Evolutionary conservation across 2,113 vertebrate species (phyloP), one percentile per base, ranked within the genome.

Genomic region (Odontophorus gujanensis): DNA sequence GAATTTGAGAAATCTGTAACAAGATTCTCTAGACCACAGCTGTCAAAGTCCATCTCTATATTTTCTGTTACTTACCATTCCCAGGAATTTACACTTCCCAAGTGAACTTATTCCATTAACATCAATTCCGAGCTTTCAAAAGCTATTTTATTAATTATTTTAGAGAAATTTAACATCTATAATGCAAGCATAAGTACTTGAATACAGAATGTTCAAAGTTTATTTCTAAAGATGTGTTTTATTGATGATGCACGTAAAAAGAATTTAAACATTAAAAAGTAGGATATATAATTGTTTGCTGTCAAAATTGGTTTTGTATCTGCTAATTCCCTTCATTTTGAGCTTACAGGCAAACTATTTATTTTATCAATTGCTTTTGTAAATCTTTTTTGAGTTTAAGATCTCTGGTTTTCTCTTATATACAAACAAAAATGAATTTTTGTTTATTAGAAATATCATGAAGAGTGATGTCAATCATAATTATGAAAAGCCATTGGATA

Each of bases 391-490:
- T 51, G 42, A 65, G 5, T 6, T 81, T 42, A 66, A 83, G 7
- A 55, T 20, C 21, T 62, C n/a, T 2, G n/a, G 0, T 2, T 4
- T 59, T 81, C 69, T 16, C 4, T 30, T 36, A 30, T 4, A 11
- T 7, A 16, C 2, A 55, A 20, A 53, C 1, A 83, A 55, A 77
- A 82, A 21, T 5, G 21, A 18, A 1, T 32, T 76, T 79, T 38
- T 84, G 2, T 36, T 84, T 51, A 61, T 59, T 81, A 58, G 40
- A 79, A 87, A 90, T 5, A 50, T 16, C 20, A 43, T 45, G n/a
- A 78, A 88, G 20, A 67, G 4, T 1, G 4, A 50, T 45, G 13
- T n/a, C 18, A 50, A 3, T 61, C 38, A 58, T 30, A 73, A 59
- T 82, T 85, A 32, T 57, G 22, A 85, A 82, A 95, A 85, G 12